Percentiles rank a stretch among this genome's conserved stretches.
phyloP scores from a whole-genome alignment of 2,113 vertebrate species.

The Cyprinus carpio region DNA sequence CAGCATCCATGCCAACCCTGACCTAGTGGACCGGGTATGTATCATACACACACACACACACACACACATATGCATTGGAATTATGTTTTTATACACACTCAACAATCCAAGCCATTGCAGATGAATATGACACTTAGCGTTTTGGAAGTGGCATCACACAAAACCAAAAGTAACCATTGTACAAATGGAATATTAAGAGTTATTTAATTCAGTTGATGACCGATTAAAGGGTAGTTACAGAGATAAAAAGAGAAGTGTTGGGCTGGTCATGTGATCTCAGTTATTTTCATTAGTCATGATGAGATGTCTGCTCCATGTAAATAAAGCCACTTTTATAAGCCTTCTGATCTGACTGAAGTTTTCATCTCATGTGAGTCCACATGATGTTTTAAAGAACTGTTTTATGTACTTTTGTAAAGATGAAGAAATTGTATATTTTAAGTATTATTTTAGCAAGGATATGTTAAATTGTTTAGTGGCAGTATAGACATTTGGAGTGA shows the following conservation, averaged over 20 bases:
- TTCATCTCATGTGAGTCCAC: not conserved
- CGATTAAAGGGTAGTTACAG: not conserved
- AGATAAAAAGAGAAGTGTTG: not conserved
- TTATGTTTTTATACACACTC: too few relatives aligned
- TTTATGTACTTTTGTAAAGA: not conserved
- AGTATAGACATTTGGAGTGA: not conserved
- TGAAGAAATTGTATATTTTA: not conserved
- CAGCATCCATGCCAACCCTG: constrained; percentile 85
- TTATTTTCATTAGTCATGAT: not conserved
- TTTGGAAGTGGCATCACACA: not conserved
- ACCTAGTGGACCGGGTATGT: constrained; percentile 90
- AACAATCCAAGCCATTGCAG: not conserved
- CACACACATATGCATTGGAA: too few relatives aligned
- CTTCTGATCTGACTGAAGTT: not conserved
- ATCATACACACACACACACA: constrained; percentile 2
- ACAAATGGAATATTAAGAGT: not conserved
- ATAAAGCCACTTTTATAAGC: not conserved
- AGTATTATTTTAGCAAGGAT: not conserved
- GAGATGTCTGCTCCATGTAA: not conserved
- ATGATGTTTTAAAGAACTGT: not conserved
- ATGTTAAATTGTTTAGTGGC: not conserved
- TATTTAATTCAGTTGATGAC: too few relatives aligned
- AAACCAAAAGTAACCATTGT: not conserved
- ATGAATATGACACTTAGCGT: not conserved
- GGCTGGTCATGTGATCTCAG: not conserved